These are phyloP conservation scores for Agriopis marginaria DNA, from an alignment of 2,888 invertebrate genomes.

Conservation along the genomic window DNA sequence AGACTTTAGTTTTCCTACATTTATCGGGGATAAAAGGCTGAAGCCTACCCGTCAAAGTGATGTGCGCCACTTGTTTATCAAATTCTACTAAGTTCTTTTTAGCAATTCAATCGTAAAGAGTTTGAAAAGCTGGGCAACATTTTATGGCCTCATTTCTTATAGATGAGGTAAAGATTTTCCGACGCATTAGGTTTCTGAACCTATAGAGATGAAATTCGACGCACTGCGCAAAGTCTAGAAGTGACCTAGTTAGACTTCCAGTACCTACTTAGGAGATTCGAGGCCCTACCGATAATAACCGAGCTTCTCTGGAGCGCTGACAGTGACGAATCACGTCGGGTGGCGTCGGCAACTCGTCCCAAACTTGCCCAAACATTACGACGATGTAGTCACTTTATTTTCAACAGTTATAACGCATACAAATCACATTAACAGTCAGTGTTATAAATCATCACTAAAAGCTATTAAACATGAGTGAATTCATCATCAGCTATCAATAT, in stretches of 20 bases:
- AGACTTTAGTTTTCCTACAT: no score
- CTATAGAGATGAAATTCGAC: slow-evolving; percentile 2
- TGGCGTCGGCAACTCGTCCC: background rate
- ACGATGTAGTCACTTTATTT: background rate
- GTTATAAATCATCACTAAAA: background rate
- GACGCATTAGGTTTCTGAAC: background rate
- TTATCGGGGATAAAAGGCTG: no score
- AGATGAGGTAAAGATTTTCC: background rate
- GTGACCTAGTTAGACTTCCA: slow-evolving; percentile 12
- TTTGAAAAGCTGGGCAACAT: background rate
- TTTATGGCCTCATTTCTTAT: background rate
- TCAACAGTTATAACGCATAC: background rate
- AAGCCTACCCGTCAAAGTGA: no score
- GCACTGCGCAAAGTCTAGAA: slow-evolving; percentile 15
- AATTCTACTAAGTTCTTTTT: no score
- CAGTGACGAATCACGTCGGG: slow-evolving; percentile 17
- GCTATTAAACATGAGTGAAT: background rate
- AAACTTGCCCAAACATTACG: slow-evolving; percentile 1
- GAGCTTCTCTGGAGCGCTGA: slow-evolving; percentile 2
- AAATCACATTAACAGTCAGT: slow-evolving; percentile 13
- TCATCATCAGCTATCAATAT: background rate
- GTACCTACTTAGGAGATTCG: background rate
- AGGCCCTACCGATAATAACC: slow-evolving; percentile 1
- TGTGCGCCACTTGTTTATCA: no score
- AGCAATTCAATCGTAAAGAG: no score